Base-by-base conservation (phyloP, 2,888 invertebrate species). In the Halocaridina rubra region DNA sequence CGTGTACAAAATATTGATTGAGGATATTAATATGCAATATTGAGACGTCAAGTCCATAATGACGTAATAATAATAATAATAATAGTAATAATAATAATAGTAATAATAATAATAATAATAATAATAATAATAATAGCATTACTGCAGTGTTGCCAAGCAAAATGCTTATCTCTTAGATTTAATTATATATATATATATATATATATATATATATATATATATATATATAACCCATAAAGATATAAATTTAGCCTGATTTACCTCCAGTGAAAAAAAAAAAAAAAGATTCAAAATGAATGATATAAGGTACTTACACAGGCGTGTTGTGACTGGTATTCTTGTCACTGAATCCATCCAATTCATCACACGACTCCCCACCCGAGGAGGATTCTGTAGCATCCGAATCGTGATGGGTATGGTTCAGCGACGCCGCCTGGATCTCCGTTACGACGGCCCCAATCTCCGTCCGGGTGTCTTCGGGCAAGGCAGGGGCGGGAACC, bases 371-470 rank as follows among this genome's bases (percentile, higher is more conserved):
- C 91, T 98, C 98, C 39, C 96, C 97, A 78, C 97, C 98, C 19
- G 97, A 97, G 90, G 97, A 97, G 86, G 97, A 97, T 19, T 95
- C 96, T 0, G 98, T 98, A 46, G 96, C 97, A 92, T 98, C 98
- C 0, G 97, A 97, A 91, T 98, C 98, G 88, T 96, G 92, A 89
- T 94, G 94, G 85, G 93, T 92, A 90, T 96, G 95, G 76, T 87
- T 80, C 32, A 75, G 85, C 32, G 88, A 69, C 3, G 79, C 80
- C 19, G 86, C 87, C 24, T 80, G 39, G 80, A 86, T 67, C 29
- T 88, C 88, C 1, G 75, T 39, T 22, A 74, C 81, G 39, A 85
- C 81, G 8, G 84, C 82, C 13, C 79, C 84, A 46, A 85, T 69
- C 71, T 86, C 88, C 16, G 72, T 27, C 7, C 85, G 84, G 10